Evolutionary conservation across 2,113 vertebrate species (phyloP).

Genomic region (Equus quagga): DNA sequence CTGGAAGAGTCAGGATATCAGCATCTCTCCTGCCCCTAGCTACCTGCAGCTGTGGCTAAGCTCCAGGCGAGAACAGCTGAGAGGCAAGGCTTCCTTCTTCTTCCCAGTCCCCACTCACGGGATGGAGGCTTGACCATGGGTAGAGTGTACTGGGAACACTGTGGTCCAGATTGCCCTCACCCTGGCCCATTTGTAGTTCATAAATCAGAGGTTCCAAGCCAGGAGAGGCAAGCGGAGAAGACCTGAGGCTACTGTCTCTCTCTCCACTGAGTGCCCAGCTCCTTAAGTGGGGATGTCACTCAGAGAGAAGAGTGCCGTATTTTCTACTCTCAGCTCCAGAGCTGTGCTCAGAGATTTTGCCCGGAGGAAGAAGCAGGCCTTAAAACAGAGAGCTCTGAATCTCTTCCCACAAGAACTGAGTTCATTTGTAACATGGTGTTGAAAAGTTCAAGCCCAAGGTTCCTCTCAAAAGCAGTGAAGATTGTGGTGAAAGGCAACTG

Average conservation of each 20-base stretch:
- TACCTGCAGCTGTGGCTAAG: background rate
- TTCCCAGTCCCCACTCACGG: background rate
- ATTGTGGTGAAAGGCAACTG: background rate
- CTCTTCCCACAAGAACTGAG: no score
- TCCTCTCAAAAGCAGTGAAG: no score
- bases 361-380: background rate
- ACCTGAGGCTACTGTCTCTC: background rate
- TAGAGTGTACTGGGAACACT: no score
- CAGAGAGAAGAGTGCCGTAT: background rate
- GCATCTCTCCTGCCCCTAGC: background rate
- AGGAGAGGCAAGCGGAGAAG: background rate
- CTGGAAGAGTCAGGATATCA: background rate
- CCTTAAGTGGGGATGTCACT: background rate
- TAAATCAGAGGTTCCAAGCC: no score
- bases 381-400: background rate
- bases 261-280: no score
- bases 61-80: background rate
- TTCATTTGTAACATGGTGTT: no score
- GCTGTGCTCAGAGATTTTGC: background rate
- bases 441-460: no score
- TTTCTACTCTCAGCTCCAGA: background rate
- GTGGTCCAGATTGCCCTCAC: no score
- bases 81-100: background rate
- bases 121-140: no score
- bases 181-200: no score